phyloP scores from a whole-genome alignment of 2,797 vertebrate species.

The Leuciscus waleckii region DNA sequence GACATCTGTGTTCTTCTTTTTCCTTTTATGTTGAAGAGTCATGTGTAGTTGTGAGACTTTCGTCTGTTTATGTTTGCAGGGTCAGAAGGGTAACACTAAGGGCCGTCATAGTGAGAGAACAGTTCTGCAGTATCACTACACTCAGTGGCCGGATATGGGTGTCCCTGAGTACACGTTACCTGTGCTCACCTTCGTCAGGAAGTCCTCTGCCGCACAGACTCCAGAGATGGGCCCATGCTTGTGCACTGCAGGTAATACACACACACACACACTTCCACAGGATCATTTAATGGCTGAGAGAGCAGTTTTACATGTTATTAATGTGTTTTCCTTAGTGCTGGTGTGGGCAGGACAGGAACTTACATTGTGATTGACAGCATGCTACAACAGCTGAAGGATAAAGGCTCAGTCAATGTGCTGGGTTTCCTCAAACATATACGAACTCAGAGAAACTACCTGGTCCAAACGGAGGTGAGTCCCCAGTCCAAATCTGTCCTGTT shows the following conservation, averaged over 20 bases:
- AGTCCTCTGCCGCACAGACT: constrained; percentile 85
- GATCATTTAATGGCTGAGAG: background rate
- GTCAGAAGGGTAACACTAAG: constrained; percentile 88
- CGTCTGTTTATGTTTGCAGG: constrained; percentile 66
- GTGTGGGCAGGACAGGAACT: constrained; percentile 93
- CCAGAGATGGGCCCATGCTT: constrained; percentile 87
- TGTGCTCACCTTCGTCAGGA: constrained; percentile 90
- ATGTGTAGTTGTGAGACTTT: background rate
- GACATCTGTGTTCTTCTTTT: background rate
- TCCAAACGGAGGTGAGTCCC: constrained; percentile 91
- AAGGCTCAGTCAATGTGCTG: constrained; percentile 90
- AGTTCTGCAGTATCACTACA: constrained; percentile 93
- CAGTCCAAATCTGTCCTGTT: constrained; percentile 12
- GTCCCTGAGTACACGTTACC: constrained; percentile 93
- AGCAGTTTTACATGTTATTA: background rate
- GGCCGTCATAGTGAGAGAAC: constrained; percentile 86
- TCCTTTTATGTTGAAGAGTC: background rate
- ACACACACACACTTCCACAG: constrained; percentile 3
- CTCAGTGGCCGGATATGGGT: constrained; percentile 96
- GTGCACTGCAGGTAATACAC: constrained; percentile 90
- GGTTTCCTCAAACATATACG: constrained; percentile 97
- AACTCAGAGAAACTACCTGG: constrained; percentile 96
- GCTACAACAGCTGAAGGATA: constrained; percentile 93
- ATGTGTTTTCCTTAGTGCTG: constrained; percentile 79
- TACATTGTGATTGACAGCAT: constrained; percentile 96